These are phyloP conservation scores for Schizopygopsis pylzovi DNA, from an alignment of 2,797 vertebrate genomes.

Conservation along the genomic window DNA sequence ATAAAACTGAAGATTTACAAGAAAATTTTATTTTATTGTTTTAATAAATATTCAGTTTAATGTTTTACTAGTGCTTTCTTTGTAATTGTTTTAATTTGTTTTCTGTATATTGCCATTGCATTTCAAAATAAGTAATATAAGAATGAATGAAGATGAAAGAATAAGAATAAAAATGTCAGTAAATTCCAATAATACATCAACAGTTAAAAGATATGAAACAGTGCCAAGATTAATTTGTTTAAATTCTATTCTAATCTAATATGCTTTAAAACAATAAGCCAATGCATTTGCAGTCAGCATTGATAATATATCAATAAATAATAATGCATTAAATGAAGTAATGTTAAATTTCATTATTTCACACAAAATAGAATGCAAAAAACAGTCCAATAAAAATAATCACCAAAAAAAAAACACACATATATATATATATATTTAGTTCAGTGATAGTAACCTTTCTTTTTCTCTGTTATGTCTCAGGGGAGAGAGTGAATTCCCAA, in stretches of 20 bases:
- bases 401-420: too few species aligned
- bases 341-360: background rate
- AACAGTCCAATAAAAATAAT: background rate
- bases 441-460: background rate
- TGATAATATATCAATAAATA: background rate
- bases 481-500: slow-evolving; percentile 56
- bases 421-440: too few species aligned
- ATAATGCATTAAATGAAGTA: background rate
- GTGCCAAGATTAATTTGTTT: background rate
- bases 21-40: too few species aligned
- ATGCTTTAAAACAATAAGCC: background rate
- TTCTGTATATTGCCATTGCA: too few species aligned
- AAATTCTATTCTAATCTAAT: background rate
- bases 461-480: slow-evolving; percentile 40
- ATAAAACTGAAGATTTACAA: too few species aligned
- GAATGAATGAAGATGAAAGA: too few species aligned
- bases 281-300: background rate
- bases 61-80: too few species aligned
- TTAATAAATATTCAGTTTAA: too few species aligned
- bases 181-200: background rate
- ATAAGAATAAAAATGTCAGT: too few species aligned
- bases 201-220: background rate
- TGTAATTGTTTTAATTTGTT: too few species aligned
- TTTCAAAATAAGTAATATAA: too few species aligned
- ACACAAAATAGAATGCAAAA: background rate